Base-by-base conservation (phyloP, 2,888 invertebrate species). In the Melinaea menophilus region DNA sequence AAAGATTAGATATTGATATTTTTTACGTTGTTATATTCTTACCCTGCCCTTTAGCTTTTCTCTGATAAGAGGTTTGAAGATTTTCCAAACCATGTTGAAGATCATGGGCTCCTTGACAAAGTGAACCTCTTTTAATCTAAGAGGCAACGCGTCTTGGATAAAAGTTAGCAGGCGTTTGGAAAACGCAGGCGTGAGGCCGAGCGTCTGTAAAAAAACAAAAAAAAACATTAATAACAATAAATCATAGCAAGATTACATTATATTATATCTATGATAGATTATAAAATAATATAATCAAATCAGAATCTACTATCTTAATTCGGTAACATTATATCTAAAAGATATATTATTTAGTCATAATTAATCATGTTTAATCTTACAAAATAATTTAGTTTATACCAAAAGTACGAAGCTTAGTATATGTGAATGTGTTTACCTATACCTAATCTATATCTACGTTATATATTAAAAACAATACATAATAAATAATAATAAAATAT, bases 131-230 rank as follows among this genome's bases (percentile, higher is more conserved):
- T 96, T 96, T 72, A 96, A 89, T 61, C 96, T 92, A 59, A 96
- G 82, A 2, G 96, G 96, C 95, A 96, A 95, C 0, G 96, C 96
- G 64, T 96, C 95, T 85, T 97, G 96, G 72, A 97, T 96, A 85
- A 96, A 97, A 9, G 93, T 93, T 66, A 96, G 91, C 59, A 96
- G 92, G 58, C 94, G 93, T 89, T 94, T 93, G 58, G 95, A 95
- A 85, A 96, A 96, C 7, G 93, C 84, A 0, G 95, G 95, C 0
- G 94, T 92, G 58, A 96, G 81, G 0, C 93, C 94, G 84, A 91
- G 90, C 2, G 94, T 93, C 89, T 92, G 88, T 9, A 74, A 75
- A 76, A 31, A 71, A 70, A 56, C 34, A 9, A 5, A 22, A 51
- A 33, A 34, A 45, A 41, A 41, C n/a, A 22, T 13, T 13, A 41